phyloP scores from a whole-genome alignment of 1,140 invertebrate species.

The Pogonus chalceus region DNA sequence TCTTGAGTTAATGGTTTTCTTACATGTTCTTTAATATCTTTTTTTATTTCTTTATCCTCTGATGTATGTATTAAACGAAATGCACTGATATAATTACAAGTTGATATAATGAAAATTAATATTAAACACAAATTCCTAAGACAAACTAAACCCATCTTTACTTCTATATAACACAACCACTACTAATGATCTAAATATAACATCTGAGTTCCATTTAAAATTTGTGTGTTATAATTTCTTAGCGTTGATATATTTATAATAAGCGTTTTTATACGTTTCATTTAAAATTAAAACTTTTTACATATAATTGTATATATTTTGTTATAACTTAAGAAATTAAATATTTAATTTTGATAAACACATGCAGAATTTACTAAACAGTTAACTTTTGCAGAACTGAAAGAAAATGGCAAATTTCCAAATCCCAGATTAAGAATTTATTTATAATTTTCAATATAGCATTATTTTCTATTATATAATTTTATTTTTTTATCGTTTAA shows the following conservation, averaged over 20 bases:
- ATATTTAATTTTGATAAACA: background rate
- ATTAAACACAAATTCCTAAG: background rate
- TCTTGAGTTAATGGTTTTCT: too few relatives aligned
- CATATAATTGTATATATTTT: background rate
- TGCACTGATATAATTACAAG: background rate
- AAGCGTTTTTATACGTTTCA: background rate
- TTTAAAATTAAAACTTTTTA: background rate
- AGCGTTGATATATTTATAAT: background rate
- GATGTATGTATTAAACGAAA: background rate
- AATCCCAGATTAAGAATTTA: background rate
- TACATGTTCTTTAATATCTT: background rate
- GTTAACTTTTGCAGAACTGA: background rate
- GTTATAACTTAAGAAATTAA: background rate
- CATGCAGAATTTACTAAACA: background rate
- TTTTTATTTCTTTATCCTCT: background rate
- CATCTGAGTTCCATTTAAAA: background rate
- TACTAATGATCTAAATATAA: background rate
- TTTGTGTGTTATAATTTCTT: background rate
- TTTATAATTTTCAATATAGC: background rate
- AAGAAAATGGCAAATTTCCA: background rate
- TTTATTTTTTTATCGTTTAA: background rate
- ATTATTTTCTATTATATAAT: background rate
- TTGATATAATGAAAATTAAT: background rate
- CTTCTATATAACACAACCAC: background rate
- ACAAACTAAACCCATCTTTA: background rate